These are phyloP conservation scores for Drosophila limbata DNA, from an alignment of 2,888 invertebrate species.

Conservation along the genomic window DNA sequence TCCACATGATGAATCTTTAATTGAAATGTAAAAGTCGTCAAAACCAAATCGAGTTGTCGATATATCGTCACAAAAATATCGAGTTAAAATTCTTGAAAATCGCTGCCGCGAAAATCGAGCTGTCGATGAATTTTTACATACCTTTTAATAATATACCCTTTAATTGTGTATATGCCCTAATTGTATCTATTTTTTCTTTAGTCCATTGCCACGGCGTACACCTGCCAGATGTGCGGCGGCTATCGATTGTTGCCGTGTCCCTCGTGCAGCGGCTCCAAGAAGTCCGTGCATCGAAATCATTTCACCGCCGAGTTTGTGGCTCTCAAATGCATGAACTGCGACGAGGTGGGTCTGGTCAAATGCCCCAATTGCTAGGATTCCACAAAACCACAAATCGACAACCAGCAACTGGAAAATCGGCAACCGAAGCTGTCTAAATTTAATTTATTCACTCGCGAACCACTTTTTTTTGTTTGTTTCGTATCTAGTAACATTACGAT, in stretches of 20 bases:
- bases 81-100: no score
- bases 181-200: constrained; percentile 1
- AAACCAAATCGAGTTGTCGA: no score
- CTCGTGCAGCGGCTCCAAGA: constrained; percentile 97
- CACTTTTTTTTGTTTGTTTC: constrained; percentile 19
- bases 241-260: constrained; percentile 95
- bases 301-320: constrained; percentile 97
- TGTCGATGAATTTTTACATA: no score
- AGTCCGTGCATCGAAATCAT: constrained; percentile 96
- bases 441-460: constrained; percentile 43
- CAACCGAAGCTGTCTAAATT: constrained; percentile 37
- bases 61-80: no score
- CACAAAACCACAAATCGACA: not conserved
- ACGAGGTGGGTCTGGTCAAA: constrained; percentile 96
- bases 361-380: constrained; percentile 91
- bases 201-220: constrained; percentile 92
- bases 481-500: constrained; percentile 15
- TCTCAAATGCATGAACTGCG: constrained; percentile 97
- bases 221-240: constrained; percentile 96
- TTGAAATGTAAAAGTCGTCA: no score
- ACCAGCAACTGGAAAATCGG: constrained; percentile 2
- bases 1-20: no score
- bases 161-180: no score
- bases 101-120: no score
- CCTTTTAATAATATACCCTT: no score